phyloP scores from a whole-genome alignment of 2,113 vertebrate genomes.

The Reinhardtius hippoglossoides region DNA sequence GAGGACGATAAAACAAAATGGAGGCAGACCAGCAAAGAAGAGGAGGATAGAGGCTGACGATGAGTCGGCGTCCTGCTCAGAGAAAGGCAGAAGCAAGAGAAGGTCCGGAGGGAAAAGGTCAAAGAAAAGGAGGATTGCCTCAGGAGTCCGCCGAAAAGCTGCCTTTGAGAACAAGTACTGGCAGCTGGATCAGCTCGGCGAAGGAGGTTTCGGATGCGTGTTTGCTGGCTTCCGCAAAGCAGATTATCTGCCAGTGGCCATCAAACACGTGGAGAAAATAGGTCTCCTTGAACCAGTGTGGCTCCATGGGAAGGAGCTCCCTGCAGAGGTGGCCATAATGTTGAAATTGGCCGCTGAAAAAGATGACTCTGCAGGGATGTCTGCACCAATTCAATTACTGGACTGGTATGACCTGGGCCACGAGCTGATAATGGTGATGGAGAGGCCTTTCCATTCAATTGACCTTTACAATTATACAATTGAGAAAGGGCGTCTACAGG shows the following conservation, averaged over 20 bases:
- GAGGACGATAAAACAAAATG: too few species aligned
- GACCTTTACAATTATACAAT: not conserved
- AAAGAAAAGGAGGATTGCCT: too few species aligned
- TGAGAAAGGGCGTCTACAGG: not conserved
- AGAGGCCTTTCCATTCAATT: not conserved
- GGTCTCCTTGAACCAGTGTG: not conserved
- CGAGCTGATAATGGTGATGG: constrained; percentile 4
- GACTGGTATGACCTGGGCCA: constrained; percentile 10
- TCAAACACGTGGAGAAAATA: not conserved
- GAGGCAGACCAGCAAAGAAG: too few species aligned
- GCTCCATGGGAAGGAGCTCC: not conserved
- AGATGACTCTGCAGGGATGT: not conserved
- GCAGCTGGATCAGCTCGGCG: not conserved
- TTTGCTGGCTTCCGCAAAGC: not conserved
- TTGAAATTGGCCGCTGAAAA: not conserved
- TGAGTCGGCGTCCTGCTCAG: too few species aligned
- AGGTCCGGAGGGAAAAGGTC: too few species aligned
- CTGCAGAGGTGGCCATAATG: not conserved
- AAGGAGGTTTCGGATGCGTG: not conserved
- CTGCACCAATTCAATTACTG: not conserved
- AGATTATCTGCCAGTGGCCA: not conserved
- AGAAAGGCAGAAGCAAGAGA: too few species aligned
- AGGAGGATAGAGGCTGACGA: too few species aligned
- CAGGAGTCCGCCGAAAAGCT: too few species aligned
- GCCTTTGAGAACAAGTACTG: not conserved